A percentile compares a stretch with the other conserved stretches of the same genome.
Conservation (phyloP, 2,888 invertebrate species). For the Saturnia japonica region DNA sequence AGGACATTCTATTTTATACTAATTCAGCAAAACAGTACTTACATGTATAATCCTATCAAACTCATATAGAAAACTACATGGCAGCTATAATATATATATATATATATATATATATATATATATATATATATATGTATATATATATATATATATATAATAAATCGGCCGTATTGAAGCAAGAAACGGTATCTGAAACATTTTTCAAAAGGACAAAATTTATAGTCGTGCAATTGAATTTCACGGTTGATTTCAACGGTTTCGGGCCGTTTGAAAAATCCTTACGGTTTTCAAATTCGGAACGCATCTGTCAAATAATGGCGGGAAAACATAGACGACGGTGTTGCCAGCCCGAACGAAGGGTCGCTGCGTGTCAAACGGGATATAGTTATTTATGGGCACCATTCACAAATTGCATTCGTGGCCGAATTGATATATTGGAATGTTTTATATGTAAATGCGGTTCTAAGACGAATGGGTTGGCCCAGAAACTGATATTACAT, state of each 20-base stretch:
- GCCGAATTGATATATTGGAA: conserved; percentile 79
- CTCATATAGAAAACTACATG: conserved; percentile 25
- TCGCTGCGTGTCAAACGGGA: conserved; percentile 75
- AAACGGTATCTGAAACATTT: conserved; percentile 57
- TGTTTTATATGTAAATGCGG: conserved; percentile 81
- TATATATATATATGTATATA: too few species aligned
- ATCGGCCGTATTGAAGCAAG: conserved; percentile 35
- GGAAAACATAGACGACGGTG: conserved; percentile 65
- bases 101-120: too few species aligned
- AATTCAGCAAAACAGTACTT: too few species aligned
- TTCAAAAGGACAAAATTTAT: conserved; percentile 71
- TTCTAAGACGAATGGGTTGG: conserved; percentile 70
- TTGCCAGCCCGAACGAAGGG: conserved; percentile 63
- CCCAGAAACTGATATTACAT: conserved; percentile 70
- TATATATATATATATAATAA: too few species aligned
- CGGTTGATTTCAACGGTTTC: conserved; percentile 72
- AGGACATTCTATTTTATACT: too few species aligned
- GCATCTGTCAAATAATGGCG: conserved; percentile 77
- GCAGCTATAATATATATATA: too few species aligned
- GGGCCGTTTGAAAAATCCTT: conserved; percentile 67
- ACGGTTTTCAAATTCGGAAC: conserved; percentile 68
- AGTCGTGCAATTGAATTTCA: conserved; percentile 77
- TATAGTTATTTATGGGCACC: conserved; percentile 79
- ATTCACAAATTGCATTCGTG: conserved; percentile 81
- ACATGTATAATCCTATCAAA: not conserved